phyloP scores from a whole-genome alignment of 2,888 invertebrate species.

The Amblyjoppa fuscipennis region DNA sequence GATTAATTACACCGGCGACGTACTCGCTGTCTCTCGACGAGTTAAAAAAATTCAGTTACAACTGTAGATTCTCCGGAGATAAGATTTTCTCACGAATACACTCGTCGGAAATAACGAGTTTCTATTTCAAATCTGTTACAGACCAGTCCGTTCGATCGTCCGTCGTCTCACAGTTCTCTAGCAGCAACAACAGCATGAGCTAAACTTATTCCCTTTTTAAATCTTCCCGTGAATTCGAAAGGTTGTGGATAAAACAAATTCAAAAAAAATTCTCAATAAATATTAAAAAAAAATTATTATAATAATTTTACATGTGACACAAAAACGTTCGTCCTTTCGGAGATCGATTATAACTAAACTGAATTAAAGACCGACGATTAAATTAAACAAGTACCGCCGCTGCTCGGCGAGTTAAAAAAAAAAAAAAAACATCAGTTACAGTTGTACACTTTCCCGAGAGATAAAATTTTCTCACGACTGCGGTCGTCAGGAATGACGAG shows the following conservation, averaged over 20 bases:
- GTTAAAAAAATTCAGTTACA: not conserved
- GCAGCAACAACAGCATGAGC: not conserved
- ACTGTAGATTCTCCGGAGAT: not conserved
- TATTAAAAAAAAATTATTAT: too few species aligned
- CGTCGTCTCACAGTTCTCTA: not conserved
- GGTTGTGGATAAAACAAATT: slow-evolving; percentile 41
- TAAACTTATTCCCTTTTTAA: not conserved
- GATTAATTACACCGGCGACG: not conserved
- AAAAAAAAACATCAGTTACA: not conserved
- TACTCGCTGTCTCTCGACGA: not conserved
- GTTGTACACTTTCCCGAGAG: not conserved
- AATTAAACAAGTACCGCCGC: not conserved
- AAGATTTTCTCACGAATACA: not conserved
- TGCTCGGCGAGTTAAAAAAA: not conserved
- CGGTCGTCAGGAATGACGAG: slow-evolving; percentile 8
- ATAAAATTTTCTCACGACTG: slow-evolving; percentile 15
- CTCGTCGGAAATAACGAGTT: slow-evolving; percentile 1
- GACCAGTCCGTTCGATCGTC: not conserved
- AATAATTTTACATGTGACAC: too few species aligned
- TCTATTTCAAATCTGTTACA: not conserved
- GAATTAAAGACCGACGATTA: too few species aligned
- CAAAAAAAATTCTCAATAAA: not conserved
- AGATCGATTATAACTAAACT: not conserved
- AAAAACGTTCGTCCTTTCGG: not conserved
- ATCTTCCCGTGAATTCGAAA: slow-evolving; percentile 21